phyloP scores from a whole-genome alignment of 2,797 vertebrate genomes.

The Eremophila alpestris region DNA sequence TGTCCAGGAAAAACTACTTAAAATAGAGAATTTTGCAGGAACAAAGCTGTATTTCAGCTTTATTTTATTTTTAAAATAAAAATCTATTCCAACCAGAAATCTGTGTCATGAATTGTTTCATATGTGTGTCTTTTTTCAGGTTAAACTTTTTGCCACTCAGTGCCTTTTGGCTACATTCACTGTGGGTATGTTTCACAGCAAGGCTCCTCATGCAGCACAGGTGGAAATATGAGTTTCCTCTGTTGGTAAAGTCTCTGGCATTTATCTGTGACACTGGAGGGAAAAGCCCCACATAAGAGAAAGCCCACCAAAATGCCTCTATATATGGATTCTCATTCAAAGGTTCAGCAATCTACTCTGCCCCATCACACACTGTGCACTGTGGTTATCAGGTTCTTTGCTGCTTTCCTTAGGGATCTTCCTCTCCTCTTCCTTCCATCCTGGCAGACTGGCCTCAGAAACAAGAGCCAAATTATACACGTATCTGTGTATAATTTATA shows the following conservation, averaged over 20 bases:
- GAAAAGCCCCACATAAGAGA: background rate
- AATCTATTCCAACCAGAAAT: background rate
- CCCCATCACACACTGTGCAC: no score
- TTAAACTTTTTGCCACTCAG: background rate
- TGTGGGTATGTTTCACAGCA: background rate
- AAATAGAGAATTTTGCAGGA: background rate
- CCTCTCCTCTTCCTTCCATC: background rate
- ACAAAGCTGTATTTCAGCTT: background rate
- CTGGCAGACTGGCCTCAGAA: background rate
- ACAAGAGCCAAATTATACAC: background rate
- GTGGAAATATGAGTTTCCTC: background rate
- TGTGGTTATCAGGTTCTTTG: background rate
- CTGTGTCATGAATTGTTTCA: background rate
- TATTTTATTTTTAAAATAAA: background rate
- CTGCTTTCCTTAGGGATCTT: background rate
- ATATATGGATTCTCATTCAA: background rate
- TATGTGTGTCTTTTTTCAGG: rapidly evolving
- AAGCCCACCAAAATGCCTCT: background rate
- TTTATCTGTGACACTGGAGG: background rate
- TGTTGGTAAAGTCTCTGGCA: background rate
- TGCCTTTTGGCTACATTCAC: background rate
- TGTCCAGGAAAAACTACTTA: background rate
- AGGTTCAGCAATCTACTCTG: background rate
- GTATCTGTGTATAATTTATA: no score
- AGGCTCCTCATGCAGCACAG: background rate